Evolutionary conservation across 2,113 vertebrate genomes (phyloP), one percentile per base, ranked within the genome.

Genomic region (Merops nubicus): DNA sequence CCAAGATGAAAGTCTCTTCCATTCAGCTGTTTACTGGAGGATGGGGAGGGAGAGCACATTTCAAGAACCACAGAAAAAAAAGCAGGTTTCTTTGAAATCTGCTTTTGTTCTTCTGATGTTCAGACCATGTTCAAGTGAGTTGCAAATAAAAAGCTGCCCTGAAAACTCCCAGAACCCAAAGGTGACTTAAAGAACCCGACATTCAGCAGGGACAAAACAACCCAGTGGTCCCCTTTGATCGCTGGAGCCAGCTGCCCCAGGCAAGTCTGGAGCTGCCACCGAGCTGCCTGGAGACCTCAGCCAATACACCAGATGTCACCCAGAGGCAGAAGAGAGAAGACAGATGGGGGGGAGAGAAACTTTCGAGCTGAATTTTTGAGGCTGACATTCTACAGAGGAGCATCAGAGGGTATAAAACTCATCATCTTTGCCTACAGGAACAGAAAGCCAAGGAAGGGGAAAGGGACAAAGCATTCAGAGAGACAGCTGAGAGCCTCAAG

Each of bases 291-390:
- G 74, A 96, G 90, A 94, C n/a, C 19, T 93, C 73, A 40, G 91
- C 73, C 95, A 95, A 79, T 70, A 65, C 25, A 19, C 79, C 95
- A 95, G 91, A 97, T 91, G 85, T 93, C 91, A 95, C 79, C 26
- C 59, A 89, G 88, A 93, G 51, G 78, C 31, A 87, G 72, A 59
- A 88, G n/a, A 88, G 47, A 62, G 36, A 68, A 82, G 70, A 90
- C 67, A 81, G 50, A 72, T 83, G 7, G 12, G 34, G 38, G 65
- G 82, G 42, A 83, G 75, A 92, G 63, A 81, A 85, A 75, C 51
- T 88, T 77, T 80, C 31, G 50, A 63, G 64, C 18, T 64, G 69
- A 34, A 65, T 95, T 26, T 59, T 81, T 91, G 45, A 92, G 38
- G 79, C 87, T 97, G 85, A 86, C 68, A 65, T 95, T 92, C 84